Conservation (phyloP, 2,888 invertebrate genomes). For the Polydrusus cervinus region DNA sequence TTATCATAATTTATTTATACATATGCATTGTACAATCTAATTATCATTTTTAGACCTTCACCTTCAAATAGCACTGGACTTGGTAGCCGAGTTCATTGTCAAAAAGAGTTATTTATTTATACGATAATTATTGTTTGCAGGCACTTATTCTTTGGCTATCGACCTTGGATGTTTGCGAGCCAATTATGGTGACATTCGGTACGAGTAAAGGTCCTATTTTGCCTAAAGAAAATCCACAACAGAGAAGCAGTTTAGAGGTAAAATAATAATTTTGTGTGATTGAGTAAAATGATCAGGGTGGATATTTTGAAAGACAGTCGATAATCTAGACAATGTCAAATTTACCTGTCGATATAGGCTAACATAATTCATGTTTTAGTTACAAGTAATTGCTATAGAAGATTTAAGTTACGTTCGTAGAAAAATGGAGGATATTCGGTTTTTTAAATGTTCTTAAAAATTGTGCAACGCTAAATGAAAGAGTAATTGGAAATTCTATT, state of each 20-base stretch:
- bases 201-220: slow-evolving; percentile 69
- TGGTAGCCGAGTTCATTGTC: slow-evolving; percentile 48
- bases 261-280: not conserved
- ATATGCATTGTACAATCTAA: not conserved
- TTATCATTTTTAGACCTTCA: slow-evolving; percentile 34
- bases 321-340: too few relatives aligned
- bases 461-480: too few relatives aligned
- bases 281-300: too few relatives aligned
- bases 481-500: too few relatives aligned
- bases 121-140: slow-evolving; percentile 63
- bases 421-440: too few relatives aligned
- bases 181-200: slow-evolving; percentile 70
- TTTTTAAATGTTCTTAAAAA: too few relatives aligned
- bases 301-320: too few relatives aligned
- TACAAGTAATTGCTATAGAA: too few relatives aligned
- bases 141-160: slow-evolving; percentile 61
- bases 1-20: slow-evolving; percentile 4
- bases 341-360: too few relatives aligned
- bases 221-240: slow-evolving; percentile 56
- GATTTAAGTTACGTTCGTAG: too few relatives aligned
- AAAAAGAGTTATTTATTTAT: slow-evolving; percentile 42
- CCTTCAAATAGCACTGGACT: slow-evolving; percentile 30
- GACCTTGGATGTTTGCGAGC: slow-evolving; percentile 62
- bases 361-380: too few relatives aligned
- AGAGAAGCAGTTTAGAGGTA: slow-evolving; percentile 40